These are phyloP conservation scores for Rhombomys opimus DNA, from an alignment of 2,113 vertebrate genomes.

Conservation along the genomic window DNA sequence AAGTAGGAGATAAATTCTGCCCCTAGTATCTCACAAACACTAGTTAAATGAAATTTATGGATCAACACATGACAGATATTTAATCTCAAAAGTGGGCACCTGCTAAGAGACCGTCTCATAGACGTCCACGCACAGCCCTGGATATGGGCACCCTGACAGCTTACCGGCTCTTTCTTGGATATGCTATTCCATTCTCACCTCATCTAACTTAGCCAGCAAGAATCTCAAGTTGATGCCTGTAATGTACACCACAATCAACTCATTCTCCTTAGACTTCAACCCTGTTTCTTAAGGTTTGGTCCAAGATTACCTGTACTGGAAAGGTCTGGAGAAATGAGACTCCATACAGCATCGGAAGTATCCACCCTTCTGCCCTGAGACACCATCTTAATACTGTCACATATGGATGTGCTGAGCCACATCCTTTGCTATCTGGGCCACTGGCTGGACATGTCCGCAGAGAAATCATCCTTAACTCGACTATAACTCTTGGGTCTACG, in stretches of 20 bases:
- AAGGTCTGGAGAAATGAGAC: not conserved
- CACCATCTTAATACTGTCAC: not conserved
- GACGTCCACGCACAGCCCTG: not conserved
- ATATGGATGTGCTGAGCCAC: not conserved
- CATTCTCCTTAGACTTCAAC: not conserved
- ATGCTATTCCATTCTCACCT: not conserved
- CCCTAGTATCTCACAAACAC: not conserved
- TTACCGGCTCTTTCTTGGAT: not conserved
- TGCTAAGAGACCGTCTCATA: not conserved
- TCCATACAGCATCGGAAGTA: not conserved
- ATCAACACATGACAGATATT: not conserved
- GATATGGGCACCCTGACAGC: not conserved
- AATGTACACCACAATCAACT: not conserved
- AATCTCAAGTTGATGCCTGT: not conserved
- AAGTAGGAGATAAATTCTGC: conserved; percentile 9
- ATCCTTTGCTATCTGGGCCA: not conserved
- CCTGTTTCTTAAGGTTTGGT: not conserved
- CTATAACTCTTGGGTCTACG: not conserved
- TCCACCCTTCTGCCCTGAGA: not conserved
- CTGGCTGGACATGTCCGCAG: not conserved
- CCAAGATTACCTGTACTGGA: not conserved
- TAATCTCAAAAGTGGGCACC: not conserved
- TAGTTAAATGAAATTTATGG: not conserved
- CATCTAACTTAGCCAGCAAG: not conserved
- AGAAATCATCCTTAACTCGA: not conserved